A percentile compares a stretch with the other conserved stretches of the same genome.
Conservation (phyloP, 2,113 vertebrate genomes). For the Crypturellus undulatus region DNA sequence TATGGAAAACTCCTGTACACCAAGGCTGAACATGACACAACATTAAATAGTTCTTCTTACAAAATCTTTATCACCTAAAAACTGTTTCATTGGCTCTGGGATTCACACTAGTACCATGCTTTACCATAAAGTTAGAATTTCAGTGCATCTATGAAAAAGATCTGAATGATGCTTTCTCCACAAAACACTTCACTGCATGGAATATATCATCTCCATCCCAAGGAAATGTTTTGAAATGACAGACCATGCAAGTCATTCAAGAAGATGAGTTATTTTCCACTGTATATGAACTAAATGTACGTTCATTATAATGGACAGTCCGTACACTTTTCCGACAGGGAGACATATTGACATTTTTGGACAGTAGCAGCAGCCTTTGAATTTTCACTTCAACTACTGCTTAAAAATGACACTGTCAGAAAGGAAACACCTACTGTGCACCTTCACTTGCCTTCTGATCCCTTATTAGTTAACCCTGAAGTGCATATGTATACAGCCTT, state of each 20-base stretch:
- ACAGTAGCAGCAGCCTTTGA: conserved; percentile 60
- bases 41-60: neutral
- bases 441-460: conserved; percentile 73
- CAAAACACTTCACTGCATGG: neutral
- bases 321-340: neutral
- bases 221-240: neutral
- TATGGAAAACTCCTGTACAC: neutral
- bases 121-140: neutral
- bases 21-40: neutral
- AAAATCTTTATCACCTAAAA: neutral
- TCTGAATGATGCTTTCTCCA: neutral
- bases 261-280: neutral
- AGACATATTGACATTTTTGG: conserved; percentile 9
- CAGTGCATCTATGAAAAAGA: neutral
- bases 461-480: conserved; percentile 76
- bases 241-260: neutral
- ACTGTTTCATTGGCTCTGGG: neutral
- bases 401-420: conserved; percentile 64
- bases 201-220: neutral
- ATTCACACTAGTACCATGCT: neutral
- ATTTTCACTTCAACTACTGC: conserved; percentile 58
- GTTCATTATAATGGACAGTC: neutral
- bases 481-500: conserved; percentile 73
- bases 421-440: conserved; percentile 69
- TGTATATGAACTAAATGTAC: neutral